Conservation (phyloP, 2,888 invertebrate species). For the Pyrocoelia pectoralis region DNA sequence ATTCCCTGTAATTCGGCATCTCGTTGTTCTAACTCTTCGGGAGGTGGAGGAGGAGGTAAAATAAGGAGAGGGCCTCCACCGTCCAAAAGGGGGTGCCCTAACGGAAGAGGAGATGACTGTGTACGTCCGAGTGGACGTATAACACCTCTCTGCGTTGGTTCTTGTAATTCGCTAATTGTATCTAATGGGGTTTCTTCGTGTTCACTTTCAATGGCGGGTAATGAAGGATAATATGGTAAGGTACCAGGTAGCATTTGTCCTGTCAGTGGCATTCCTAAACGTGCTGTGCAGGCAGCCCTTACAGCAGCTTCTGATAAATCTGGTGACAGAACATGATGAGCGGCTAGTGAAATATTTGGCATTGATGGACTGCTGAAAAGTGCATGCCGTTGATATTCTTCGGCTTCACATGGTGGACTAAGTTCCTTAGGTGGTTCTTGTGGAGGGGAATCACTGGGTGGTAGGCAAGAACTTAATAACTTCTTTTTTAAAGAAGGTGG, state of each 20-base stretch:
- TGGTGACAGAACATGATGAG: constrained; percentile 56
- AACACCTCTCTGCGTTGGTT: constrained; percentile 54
- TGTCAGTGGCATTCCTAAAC: constrained; percentile 70
- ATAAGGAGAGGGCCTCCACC: constrained; percentile 44
- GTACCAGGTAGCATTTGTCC: constrained; percentile 73
- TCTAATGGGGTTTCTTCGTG: constrained; percentile 64
- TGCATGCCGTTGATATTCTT: constrained; percentile 73
- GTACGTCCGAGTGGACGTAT: constrained; percentile 86
- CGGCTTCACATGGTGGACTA: constrained; percentile 69
- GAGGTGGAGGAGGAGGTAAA: constrained; percentile 60
- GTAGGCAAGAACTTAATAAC: constrained; percentile 65
- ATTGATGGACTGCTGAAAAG: constrained; percentile 95
- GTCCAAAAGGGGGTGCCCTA: constrained; percentile 85
- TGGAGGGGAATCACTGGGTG: constrained; percentile 72
- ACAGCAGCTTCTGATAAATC: constrained; percentile 82
- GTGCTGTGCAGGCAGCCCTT: constrained; percentile 73
- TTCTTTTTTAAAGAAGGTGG: constrained; percentile 79
- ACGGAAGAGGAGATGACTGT: constrained; percentile 90
- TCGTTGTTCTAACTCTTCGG: constrained; percentile 61
- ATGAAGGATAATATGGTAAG: constrained; percentile 75
- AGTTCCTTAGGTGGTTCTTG: constrained; percentile 58
- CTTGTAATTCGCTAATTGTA: constrained; percentile 59
- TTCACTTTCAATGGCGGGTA: constrained; percentile 67
- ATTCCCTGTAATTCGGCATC: constrained; percentile 58
- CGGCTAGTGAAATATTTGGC: constrained; percentile 92